Base-by-base conservation (phyloP, 2,888 invertebrate species). In the Cryptus viduatorius region DNA sequence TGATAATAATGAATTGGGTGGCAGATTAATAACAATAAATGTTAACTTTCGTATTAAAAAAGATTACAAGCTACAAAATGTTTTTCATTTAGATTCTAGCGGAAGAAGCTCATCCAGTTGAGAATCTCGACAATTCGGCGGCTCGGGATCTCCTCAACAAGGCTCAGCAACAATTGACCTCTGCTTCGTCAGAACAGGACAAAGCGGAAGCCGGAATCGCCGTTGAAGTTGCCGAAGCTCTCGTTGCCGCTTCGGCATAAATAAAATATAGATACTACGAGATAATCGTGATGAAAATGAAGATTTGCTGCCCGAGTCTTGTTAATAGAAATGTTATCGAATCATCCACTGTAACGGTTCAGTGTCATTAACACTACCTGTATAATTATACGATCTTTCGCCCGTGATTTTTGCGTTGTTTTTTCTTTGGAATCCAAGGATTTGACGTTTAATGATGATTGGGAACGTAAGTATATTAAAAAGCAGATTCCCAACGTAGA, bases 191-290 rank as follows among this genome's bases (percentile, higher is more conserved):
- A 77, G 99, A 99, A 0, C 95, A 96, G 94, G 98, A 97, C 90
- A 95, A 95, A 93, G 99, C 98, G 16, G 98, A 98, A 95, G 99
- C 99, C 73, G 96, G 96, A 86, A 98, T 99, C 91, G 98, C 98
- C 50, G 95, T 99, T 8, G 99, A 99, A 94, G 98, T 98, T 76
- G 98, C 97, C 73, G 98, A 99, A 94, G 98, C 98, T 88, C 95
- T 99, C 89, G 96, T 98, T 77, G 98, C 97, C 94, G 98, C 99
- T 86, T 95, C 96, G 83, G 94, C 95, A 94, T 96, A 95, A 95
- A 87, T 37, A 37, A 37, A 7, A 8, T 8, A 37, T 37, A 37
- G 37, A 37, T 37, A 37, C 37, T 37, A 4, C 4, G 37, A 37
- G 37, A 37, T 37, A 37, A 37, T 37, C 37, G 37, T 37, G 37